Evolutionary conservation across 2,797 vertebrate species (phyloP), one percentile per base, ranked within the genome.

Genomic region (Sylvilagus floridanus): DNA sequence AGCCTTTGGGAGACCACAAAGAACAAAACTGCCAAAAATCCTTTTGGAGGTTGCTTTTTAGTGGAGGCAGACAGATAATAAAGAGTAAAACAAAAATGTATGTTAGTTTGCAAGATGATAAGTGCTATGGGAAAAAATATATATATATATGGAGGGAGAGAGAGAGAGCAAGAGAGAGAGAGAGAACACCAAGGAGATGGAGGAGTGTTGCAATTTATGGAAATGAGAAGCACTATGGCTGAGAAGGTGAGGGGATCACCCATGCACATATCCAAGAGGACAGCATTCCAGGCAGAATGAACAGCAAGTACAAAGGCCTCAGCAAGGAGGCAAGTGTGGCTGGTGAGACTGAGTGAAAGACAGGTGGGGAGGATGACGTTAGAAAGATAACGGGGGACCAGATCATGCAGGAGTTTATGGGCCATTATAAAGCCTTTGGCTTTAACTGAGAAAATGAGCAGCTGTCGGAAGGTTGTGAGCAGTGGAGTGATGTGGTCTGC

Each of bases 1-100:
- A 91, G 72, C 12, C 30, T 65, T 62, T 66, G 26, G 17, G 79
- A 84, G 66, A 88, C 17, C 79, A 47, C 66, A 88, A 76, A 32
- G 22, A 88, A 77, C 52, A 54, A 92, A 95, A 60, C 57, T 68
- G 69, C 85, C n/a, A 84, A 76, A 88, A 96, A 57, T 85, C 72
- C 26, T 73, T 84, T 19, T 89, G 81, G 30, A 85, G 76, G 60
- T 81, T 94, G 63, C 76, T 89, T 96, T 91, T 30, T 93, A 72
- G 73, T 75, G 62, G 65, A 60, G 73, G 24, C 12, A 79, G 73
- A 69, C 37, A 71, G n/a, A 78, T 42, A 85, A 79, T 54, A 84
- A 77, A 91, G 30, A 92, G 42, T 32, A 52, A 54, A 76, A 72
- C 60, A 76, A 63, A 63, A n/a, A 47, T 52, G 14, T 82, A 71